These are phyloP conservation scores for Helicoverpa zea DNA, from an alignment of 1,140 invertebrate species.

Conservation along the genomic window DNA sequence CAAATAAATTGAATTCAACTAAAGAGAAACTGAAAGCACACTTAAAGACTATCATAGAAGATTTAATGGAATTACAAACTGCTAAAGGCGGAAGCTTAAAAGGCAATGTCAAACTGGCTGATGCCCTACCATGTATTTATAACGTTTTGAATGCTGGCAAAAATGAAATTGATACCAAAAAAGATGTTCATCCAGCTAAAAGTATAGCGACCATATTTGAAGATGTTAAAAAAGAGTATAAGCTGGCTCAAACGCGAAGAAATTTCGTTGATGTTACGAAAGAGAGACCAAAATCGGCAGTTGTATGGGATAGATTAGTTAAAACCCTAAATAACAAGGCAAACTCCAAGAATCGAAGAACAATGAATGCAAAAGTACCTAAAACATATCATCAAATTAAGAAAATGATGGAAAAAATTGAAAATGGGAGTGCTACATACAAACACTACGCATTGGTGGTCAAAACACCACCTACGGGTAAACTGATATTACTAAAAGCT, in stretches of 20 bases:
- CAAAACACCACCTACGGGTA: constrained; percentile 63
- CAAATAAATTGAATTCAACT: constrained; percentile 50
- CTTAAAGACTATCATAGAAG: constrained; percentile 73
- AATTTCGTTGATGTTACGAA: constrained; percentile 47
- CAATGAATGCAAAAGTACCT: constrained; percentile 44
- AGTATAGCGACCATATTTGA: constrained; percentile 70
- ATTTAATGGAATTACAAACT: constrained; percentile 73
- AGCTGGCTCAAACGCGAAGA: constrained; percentile 58
- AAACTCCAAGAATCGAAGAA: constrained; percentile 61
- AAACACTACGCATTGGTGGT: constrained; percentile 65
- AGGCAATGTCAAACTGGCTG: constrained; percentile 65
- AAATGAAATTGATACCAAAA: constrained; percentile 37
- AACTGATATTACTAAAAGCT: constrained; percentile 69
- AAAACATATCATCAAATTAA: constrained; percentile 70
- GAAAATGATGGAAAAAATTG: constrained; percentile 66
- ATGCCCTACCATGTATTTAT: constrained; percentile 76
- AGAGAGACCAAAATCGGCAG: constrained; percentile 66
- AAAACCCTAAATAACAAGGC: constrained; percentile 65
- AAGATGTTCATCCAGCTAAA: constrained; percentile 51
- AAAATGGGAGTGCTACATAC: constrained; percentile 61
- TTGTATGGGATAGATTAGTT: constrained; percentile 73
- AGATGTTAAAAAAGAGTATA: constrained; percentile 67
- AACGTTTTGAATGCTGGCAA: constrained; percentile 68
- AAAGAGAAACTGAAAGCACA: constrained; percentile 77
- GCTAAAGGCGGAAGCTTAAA: constrained; percentile 57